Percentiles rank a stretch among this genome's conserved stretches.
These are phyloP conservation scores for Myrmophylax atrothorax DNA, from an alignment of 2,113 vertebrate genomes.

Conservation along the genomic window DNA sequence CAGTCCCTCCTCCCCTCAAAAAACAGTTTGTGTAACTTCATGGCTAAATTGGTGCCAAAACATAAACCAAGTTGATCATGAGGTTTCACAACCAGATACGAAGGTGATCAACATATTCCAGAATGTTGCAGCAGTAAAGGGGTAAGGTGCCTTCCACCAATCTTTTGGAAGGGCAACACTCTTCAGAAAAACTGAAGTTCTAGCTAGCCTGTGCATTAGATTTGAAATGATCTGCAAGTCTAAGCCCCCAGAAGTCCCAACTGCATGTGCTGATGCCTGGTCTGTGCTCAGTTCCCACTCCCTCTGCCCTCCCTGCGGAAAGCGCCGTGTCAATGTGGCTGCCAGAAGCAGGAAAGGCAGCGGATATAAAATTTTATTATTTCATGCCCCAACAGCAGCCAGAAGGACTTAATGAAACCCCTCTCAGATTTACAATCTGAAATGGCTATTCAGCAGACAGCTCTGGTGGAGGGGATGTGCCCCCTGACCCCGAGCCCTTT, in stretches of 20 bases:
- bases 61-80: neutral
- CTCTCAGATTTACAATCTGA: constrained; percentile 84
- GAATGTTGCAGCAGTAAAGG: neutral
- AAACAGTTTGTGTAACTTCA: neutral
- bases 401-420: constrained; percentile 85
- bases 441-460: constrained; percentile 82
- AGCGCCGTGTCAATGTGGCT: constrained; percentile 71
- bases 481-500: constrained; percentile 81
- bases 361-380: constrained; percentile 85
- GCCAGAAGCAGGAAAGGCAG: constrained; percentile 79
- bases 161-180: neutral
- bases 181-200: neutral
- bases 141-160: neutral
- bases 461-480: constrained; percentile 72
- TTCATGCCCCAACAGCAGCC: constrained; percentile 79
- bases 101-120: neutral
- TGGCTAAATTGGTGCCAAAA: neutral
- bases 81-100: neutral
- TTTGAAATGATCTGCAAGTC: neutral
- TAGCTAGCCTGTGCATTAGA: neutral
- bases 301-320: constrained; percentile 48
- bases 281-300: constrained; percentile 7
- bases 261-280: constrained; percentile 6
- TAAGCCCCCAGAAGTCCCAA: neutral
- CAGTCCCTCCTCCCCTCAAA: no score